phyloP scores from a whole-genome alignment of 2,113 vertebrate species.

The Muntiacus muntjak region DNA sequence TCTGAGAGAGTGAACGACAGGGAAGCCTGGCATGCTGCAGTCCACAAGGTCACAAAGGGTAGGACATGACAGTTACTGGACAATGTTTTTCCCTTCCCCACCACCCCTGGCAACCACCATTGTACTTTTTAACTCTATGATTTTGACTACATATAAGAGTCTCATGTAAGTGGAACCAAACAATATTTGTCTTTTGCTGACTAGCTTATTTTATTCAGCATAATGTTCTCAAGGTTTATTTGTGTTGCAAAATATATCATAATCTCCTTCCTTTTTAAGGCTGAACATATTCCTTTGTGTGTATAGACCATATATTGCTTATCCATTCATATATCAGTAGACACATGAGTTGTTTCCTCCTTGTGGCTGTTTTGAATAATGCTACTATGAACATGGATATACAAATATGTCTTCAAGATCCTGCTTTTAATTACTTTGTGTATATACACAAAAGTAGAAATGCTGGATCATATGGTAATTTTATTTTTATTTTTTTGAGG shows the following conservation, averaged over 20 bases:
- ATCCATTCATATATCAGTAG: background rate
- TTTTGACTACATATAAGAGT: background rate
- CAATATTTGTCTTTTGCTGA: background rate
- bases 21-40: background rate
- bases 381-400: background rate
- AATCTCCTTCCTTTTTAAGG: background rate
- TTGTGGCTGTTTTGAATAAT: background rate
- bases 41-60: background rate
- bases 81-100: rapidly evolving
- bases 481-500: background rate
- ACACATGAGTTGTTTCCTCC: background rate
- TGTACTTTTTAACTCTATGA: background rate
- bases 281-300: background rate
- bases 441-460: background rate
- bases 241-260: background rate
- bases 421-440: background rate
- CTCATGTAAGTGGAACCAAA: background rate
- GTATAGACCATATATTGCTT: background rate
- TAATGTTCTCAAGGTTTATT: background rate
- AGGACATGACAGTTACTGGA: background rate
- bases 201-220: background rate
- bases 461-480: background rate
- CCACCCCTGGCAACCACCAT: background rate
- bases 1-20: background rate
- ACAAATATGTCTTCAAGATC: background rate